Evolutionary conservation across 2,113 vertebrate species (phyloP), one percentile per base, ranked within the genome.

Genomic region (Hippocampus abdominalis): DNA sequence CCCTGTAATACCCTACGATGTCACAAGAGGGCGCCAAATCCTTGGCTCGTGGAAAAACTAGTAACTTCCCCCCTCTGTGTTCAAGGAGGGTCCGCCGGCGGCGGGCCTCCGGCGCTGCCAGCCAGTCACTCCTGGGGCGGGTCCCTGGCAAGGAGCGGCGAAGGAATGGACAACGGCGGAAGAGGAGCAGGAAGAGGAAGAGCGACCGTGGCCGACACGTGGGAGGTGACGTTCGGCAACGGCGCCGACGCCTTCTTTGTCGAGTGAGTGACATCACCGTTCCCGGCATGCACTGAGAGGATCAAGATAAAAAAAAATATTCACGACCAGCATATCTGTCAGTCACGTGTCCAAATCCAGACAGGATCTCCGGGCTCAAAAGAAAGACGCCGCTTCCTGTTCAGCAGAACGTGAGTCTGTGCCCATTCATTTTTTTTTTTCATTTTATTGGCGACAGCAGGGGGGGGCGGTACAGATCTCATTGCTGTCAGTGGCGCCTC

Each of bases 271-370:
- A 8, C 2, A 59, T 48, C 9, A n/a, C 8, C 18, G 12, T 71
- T 65, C 32, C 71, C 44, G 57, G 39, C 2, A 69, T 65, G 16
- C 64, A 8, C 18, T 48, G 68, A 36, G 46, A 70, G 51, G 4
- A 18, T 8, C 12, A 6, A 25, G 51, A 36, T 64, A 10, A 54
- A n/a, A n/a, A n/a, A n/a, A 57, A 62, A 68, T 71, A 62, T 29
- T 71, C 49, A 61, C 61, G 54, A 57, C 61, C 48, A 72, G 12
- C 3, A 6, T 84, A 9, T 82, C 69, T 84, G 10, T 72, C 86
- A 93, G 92, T 81, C 91, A 90, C 63, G 77, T 83, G 61, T 86
- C 89, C 39, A 92, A 92, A 77, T 90, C 81, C 77, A 92, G 92
- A 91, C 71, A 83, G 73, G 89, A 89, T 60, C 88, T 85, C 61